Evolutionary conservation across 1,140 invertebrate genomes (phyloP), one percentile per base, ranked within the genome.

Genomic region (Hycleus phaleratus): DNA sequence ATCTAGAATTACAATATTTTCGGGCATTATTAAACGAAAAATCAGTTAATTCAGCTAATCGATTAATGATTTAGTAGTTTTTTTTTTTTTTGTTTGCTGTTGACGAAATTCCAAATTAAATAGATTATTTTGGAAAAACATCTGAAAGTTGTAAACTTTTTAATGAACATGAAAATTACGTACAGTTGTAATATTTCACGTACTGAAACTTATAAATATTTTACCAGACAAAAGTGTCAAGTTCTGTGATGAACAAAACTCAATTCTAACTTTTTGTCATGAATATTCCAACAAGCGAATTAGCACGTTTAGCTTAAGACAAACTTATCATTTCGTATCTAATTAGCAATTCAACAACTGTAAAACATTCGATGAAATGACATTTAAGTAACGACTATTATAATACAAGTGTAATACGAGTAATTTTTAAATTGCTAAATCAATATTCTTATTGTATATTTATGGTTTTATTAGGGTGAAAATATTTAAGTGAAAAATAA

Each of bases 141-240:
- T 53, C 51, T 45, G 7, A 43, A 45, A 53, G 51, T 53, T 53
- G 46, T 44, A 53, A 53, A 53, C 51, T 53, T 53, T 52, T 53
- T 53, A 53, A 53, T 53, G 51, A 53, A 53, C 51, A 53, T 45
- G 51, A 46, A 53, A 53, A 53, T 53, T 53, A 53, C 51, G 40
- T 12, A 53, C 51, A 53, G 51, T 53, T 53, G 51, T 53, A 53
- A 53, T 53, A 53, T 53, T 53, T 53, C 51, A 53, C 51, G 51
- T 53, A 53, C 40, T 46, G 51, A 40, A 53, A 53, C 51, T 53
- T 53, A 53, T 53, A 53, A 53, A 53, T 53, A 53, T 53, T 53
- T 53, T 53, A 53, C 42, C 51, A 44, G 51, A 53, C 51, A 53
- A 53, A 53, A 53, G 40, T 53, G 51, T 53, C 51, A 53, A 53